A percentile compares a stretch with the other conserved stretches of the same genome.
Evolutionary conservation across 2,888 invertebrate genomes (phyloP).

Genomic region (Antitype chi): DNA sequence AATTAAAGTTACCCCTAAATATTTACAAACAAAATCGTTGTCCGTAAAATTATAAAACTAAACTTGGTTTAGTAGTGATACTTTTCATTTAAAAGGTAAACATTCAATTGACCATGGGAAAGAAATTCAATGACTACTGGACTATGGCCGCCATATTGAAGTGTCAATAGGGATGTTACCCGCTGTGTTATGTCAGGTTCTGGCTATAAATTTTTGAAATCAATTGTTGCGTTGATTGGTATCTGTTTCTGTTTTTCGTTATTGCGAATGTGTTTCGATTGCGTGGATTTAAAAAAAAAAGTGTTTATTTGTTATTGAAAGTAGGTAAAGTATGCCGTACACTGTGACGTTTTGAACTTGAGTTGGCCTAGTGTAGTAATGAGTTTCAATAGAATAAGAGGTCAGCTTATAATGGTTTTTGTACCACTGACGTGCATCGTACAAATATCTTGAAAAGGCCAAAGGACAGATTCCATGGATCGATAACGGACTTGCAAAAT

Average conservation of each 20-base stretch:
- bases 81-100: constrained; percentile 63
- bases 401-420: neutral
- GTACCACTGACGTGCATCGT: neutral
- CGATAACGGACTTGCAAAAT: neutral
- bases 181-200: constrained; percentile 39
- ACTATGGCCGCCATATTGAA: constrained; percentile 19
- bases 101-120: constrained; percentile 68
- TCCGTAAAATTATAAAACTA: constrained; percentile 68
- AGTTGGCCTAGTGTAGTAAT: neutral
- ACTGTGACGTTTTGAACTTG: neutral
- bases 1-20: constrained; percentile 60
- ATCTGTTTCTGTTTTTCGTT: constrained; percentile 27
- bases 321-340: neutral
- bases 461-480: neutral
- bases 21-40: constrained; percentile 62
- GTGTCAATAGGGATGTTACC: constrained; percentile 59
- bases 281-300: neutral
- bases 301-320: neutral
- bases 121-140: constrained; percentile 19
- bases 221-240: constrained; percentile 46
- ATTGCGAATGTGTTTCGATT: constrained; percentile 9
- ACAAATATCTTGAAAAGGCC: neutral
- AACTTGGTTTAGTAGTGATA: constrained; percentile 33
- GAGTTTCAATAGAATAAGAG: neutral
- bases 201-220: constrained; percentile 48